Evolutionary conservation across 2,797 vertebrate species (phyloP).

Genomic region (Anableps anableps): DNA sequence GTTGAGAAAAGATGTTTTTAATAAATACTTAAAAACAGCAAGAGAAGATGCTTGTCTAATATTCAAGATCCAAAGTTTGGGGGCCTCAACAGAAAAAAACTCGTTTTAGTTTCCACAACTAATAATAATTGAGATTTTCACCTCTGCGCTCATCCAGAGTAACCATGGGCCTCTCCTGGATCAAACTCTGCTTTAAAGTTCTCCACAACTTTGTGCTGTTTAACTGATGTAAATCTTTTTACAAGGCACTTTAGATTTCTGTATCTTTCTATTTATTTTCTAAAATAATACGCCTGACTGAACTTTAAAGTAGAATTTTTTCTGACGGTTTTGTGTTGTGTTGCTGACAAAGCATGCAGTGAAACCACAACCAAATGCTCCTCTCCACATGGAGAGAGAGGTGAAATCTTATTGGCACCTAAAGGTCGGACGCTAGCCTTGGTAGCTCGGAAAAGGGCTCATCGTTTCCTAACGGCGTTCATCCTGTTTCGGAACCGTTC

Average conservation of each 20-base stretch:
- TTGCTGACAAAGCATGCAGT: constrained; percentile 22
- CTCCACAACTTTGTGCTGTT: not conserved
- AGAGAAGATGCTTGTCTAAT: no score
- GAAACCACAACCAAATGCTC: constrained; percentile 26
- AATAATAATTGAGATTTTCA: not conserved
- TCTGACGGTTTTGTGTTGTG: constrained; percentile 29
- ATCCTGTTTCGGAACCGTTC: constrained; percentile 34
- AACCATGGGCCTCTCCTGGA: not conserved
- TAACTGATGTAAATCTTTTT: not conserved
- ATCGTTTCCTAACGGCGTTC: constrained; percentile 33
- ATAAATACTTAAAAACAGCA: no score
- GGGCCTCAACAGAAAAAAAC: no score
- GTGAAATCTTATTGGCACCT: constrained; percentile 23
- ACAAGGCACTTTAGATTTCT: not conserved
- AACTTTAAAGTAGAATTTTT: not conserved
- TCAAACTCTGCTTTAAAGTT: not conserved
- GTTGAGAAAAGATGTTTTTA: no score
- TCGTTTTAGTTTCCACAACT: not conserved
- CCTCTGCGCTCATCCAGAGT: not conserved
- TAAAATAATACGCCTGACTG: not conserved
- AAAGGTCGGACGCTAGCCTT: constrained; percentile 49
- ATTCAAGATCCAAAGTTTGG: no score
- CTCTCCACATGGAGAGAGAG: constrained; percentile 32
- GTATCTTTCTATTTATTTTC: not conserved
- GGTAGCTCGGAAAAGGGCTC: constrained; percentile 14